Percentiles rank a stretch among this genome's conserved stretches.
Conservation (phyloP, 2,113 vertebrate species). For the Apodemus sylvaticus region DNA sequence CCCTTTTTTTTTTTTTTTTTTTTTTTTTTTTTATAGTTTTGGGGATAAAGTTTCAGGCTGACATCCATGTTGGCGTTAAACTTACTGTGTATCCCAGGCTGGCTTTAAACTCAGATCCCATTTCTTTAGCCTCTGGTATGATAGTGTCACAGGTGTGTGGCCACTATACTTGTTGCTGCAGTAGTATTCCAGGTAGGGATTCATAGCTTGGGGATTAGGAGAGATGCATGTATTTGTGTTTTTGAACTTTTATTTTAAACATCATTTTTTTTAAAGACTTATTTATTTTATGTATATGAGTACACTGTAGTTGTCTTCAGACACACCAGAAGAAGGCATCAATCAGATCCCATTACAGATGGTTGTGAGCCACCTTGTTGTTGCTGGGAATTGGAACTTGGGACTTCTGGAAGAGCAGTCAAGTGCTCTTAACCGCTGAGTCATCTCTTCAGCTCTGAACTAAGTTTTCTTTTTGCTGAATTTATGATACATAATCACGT, state of each 20-base stretch:
- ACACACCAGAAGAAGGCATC: too few species aligned
- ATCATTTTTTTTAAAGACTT: too few species aligned
- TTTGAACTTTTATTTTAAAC: conserved; percentile 33
- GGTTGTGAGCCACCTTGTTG: too few species aligned
- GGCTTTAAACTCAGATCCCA: background rate
- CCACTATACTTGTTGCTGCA: background rate
- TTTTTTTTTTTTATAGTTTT: background rate
- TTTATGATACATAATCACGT: background rate
- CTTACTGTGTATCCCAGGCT: background rate
- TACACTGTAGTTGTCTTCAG: too few species aligned
- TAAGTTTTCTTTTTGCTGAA: too few species aligned
- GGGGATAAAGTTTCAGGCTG: background rate
- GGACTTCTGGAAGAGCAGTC: too few species aligned
- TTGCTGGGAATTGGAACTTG: too few species aligned
- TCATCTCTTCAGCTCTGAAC: too few species aligned
- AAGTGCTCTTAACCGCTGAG: too few species aligned
- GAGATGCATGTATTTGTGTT: background rate
- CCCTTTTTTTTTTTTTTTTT: background rate
- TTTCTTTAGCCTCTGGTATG: background rate
- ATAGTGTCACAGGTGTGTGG: background rate
- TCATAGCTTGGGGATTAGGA: background rate
- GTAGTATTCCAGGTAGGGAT: background rate
- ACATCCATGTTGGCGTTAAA: background rate
- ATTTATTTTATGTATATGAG: too few species aligned
- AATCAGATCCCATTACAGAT: too few species aligned